These are phyloP conservation scores for Hipparchia semele DNA, from an alignment of 2,888 invertebrate genomes.

Conservation along the genomic window DNA sequence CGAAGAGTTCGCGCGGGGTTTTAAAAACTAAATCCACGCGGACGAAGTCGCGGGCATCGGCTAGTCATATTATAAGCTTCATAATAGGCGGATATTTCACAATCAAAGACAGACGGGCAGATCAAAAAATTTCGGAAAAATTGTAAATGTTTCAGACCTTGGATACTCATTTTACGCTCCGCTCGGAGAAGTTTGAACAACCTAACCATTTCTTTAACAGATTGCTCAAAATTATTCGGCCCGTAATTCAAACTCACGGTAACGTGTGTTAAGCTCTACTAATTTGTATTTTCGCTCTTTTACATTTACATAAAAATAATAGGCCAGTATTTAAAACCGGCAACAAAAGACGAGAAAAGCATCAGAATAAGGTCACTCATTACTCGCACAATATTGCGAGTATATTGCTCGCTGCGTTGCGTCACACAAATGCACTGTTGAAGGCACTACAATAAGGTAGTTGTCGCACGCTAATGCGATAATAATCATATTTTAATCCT, in stretches of 20 bases:
- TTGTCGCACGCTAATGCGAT: constrained; percentile 37
- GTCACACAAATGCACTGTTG: constrained; percentile 48
- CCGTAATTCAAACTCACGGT: background rate
- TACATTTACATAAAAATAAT: constrained; percentile 21
- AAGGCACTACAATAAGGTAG: constrained; percentile 46
- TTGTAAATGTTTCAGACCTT: too few relatives aligned
- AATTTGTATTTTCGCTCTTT: constrained; percentile 13
- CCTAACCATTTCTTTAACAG: too few relatives aligned
- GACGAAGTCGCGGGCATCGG: too few relatives aligned
- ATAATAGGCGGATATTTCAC: too few relatives aligned
- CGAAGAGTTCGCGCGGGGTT: too few relatives aligned
- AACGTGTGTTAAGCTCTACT: background rate
- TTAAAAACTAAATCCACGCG: too few relatives aligned
- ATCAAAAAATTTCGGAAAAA: too few relatives aligned
- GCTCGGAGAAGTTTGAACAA: too few relatives aligned
- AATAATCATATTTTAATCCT: constrained; percentile 32
- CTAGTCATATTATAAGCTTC: too few relatives aligned
- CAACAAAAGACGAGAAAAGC: constrained; percentile 53
- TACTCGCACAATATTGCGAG: constrained; percentile 58
- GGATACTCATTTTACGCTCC: too few relatives aligned
- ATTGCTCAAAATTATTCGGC: too few relatives aligned
- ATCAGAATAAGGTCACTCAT: constrained; percentile 63
- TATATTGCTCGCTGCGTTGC: constrained; percentile 53
- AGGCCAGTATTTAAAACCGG: constrained; percentile 31
- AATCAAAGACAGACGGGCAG: too few relatives aligned